A percentile compares a stretch with the other conserved stretches of the same genome.
Conservation (phyloP, 92 coral and sea anemone genomes). For the Zoanthus sansibaricus region DNA sequence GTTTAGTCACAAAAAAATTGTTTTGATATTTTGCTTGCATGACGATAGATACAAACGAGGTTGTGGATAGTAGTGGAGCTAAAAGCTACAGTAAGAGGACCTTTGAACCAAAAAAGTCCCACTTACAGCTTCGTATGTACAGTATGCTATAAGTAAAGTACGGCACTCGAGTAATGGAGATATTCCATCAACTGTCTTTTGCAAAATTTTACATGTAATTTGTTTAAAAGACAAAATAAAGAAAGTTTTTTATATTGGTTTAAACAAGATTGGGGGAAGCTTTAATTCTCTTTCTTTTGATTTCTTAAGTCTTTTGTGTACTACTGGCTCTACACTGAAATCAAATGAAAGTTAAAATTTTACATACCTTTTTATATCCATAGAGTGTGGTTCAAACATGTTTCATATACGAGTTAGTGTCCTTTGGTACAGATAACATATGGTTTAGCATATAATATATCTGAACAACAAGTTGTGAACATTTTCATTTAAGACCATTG, state of each 20-base stretch:
- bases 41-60: too few relatives aligned
- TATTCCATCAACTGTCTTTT: neutral
- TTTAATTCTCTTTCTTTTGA: too few relatives aligned
- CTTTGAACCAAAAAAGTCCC: too few relatives aligned
- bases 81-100: too few relatives aligned
- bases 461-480: neutral
- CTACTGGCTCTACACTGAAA: too few relatives aligned
- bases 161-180: neutral
- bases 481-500: neutral
- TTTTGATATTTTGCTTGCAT: neutral
- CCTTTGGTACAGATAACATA: neutral
- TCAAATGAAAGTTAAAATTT: neutral
- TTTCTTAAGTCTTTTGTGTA: too few relatives aligned
- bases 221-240: too few relatives aligned
- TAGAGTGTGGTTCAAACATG: slow-evolving; percentile 62
- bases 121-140: too few relatives aligned
- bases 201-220: neutral
- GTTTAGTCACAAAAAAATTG: neutral
- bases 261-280: too few relatives aligned
- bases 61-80: too few relatives aligned
- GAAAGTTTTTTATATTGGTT: too few relatives aligned
- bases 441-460: neutral
- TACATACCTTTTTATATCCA: slow-evolving; percentile 66
- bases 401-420: neutral
- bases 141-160: neutral